Conservation (phyloP, 2,113 vertebrate genomes). For the Pithys albifrons region DNA sequence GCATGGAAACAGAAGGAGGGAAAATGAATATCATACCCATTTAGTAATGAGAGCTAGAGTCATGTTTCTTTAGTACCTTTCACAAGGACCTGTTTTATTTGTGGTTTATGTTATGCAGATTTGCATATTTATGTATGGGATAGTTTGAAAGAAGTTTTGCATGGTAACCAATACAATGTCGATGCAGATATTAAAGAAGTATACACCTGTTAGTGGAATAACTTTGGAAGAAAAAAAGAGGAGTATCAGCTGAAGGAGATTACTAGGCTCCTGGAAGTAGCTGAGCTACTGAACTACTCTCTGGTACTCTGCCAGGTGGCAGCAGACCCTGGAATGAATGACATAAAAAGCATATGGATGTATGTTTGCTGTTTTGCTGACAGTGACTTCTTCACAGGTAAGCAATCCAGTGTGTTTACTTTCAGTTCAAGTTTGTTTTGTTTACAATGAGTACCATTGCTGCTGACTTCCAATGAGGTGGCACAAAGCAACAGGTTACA, state of each 20-base stretch:
- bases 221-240: neutral
- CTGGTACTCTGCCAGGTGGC: neutral
- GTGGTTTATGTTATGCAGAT: neutral
- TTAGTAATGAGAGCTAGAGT: neutral
- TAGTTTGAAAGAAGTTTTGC: neutral
- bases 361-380: neutral
- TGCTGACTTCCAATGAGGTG: conserved; percentile 47
- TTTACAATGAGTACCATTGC: conserved; percentile 14
- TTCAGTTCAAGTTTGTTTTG: conserved; percentile 20
- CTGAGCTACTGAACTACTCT: neutral
- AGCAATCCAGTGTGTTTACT: conserved; percentile 63
- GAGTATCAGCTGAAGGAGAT: neutral
- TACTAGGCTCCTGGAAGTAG: neutral
- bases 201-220: neutral
- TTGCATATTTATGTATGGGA: neutral
- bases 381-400: neutral
- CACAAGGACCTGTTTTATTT: neutral
- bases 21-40: neutral
- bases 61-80: neutral
- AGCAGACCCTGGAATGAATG: accelerated
- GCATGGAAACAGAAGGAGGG: neutral
- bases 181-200: neutral
- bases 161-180: accelerated
- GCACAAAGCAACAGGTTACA: conserved; percentile 62
- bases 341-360: neutral